Percentiles rank a stretch among this genome's conserved stretches.
These are phyloP conservation scores for Crocallis elinguaria DNA, from an alignment of 2,888 invertebrate species.

Conservation along the genomic window DNA sequence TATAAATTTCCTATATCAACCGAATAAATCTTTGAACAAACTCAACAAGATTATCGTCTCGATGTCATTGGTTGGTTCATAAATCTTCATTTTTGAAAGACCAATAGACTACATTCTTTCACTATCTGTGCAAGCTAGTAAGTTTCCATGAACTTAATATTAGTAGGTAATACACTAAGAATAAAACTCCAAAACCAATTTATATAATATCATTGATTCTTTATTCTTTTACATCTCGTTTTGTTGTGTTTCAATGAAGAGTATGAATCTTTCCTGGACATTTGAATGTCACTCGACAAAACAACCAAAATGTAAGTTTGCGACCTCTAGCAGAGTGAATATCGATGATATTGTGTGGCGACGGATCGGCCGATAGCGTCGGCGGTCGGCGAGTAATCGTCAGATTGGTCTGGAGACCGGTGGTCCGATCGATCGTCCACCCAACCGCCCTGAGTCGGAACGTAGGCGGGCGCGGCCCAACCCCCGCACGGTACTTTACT, in stretches of 20 bases:
- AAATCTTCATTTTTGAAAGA: no score
- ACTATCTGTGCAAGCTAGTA: no score
- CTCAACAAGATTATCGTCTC: no score
- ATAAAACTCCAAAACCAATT: no score
- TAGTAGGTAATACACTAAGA: no score
- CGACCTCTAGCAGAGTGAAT: slow-evolving; percentile 33
- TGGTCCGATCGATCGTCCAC: slow-evolving; percentile 45
- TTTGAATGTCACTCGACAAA: slow-evolving; percentile 39
- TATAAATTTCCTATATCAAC: neutral
- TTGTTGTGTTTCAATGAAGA: no score
- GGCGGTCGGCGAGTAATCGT: slow-evolving; percentile 12
- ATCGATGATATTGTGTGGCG: slow-evolving; percentile 41
- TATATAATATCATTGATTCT: no score
- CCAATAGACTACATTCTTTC: no score
- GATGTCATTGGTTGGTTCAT: no score
- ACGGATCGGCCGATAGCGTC: slow-evolving; percentile 1
- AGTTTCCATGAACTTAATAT: no score
- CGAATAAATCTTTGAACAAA: no score
- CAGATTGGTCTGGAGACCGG: slow-evolving; percentile 24
- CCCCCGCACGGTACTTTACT: slow-evolving; percentile 41
- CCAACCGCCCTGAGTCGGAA: slow-evolving; percentile 38
- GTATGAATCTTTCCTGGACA: slow-evolving; percentile 17
- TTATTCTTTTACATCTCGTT: no score
- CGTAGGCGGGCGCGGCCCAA: slow-evolving; percentile 49
- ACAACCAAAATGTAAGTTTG: slow-evolving; percentile 39